Conservation (phyloP, 2,113 vertebrate species). For the Meleagris gallopavo region DNA sequence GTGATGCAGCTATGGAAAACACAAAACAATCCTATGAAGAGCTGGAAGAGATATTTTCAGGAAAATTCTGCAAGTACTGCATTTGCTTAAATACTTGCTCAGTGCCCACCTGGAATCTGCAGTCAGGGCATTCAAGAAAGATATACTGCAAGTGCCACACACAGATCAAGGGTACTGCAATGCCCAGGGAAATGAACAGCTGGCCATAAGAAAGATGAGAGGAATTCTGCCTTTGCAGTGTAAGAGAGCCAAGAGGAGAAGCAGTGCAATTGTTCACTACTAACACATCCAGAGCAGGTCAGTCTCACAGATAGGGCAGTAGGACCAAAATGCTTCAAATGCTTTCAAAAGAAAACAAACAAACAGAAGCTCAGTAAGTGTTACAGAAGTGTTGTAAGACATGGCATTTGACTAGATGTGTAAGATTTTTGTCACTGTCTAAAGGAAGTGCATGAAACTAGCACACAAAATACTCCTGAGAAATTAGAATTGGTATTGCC, state of each 20-base stretch:
- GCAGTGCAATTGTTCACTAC: background rate
- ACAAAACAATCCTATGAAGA: background rate
- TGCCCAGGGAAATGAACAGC: background rate
- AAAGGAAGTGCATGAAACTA: background rate
- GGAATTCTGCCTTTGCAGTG: background rate
- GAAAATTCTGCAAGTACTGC: background rate
- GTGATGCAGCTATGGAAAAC: background rate
- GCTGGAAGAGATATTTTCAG: background rate
- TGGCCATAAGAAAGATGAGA: background rate
- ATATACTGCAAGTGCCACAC: background rate
- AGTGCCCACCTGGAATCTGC: background rate
- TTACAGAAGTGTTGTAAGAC: background rate
- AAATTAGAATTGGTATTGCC: background rate
- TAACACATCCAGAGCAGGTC: background rate
- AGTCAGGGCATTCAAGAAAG: background rate
- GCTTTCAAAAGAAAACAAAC: background rate
- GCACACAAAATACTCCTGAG: background rate
- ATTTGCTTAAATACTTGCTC: background rate
- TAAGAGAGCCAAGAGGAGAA: background rate
- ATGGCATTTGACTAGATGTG: rapidly evolving
- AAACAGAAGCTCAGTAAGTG: background rate
- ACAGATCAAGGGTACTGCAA: background rate
- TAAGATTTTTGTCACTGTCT: too few relatives aligned
- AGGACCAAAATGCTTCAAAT: background rate
- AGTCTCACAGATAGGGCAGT: background rate